Conservation (phyloP, 2,888 invertebrate species). For the Geophilus truncorum region DNA sequence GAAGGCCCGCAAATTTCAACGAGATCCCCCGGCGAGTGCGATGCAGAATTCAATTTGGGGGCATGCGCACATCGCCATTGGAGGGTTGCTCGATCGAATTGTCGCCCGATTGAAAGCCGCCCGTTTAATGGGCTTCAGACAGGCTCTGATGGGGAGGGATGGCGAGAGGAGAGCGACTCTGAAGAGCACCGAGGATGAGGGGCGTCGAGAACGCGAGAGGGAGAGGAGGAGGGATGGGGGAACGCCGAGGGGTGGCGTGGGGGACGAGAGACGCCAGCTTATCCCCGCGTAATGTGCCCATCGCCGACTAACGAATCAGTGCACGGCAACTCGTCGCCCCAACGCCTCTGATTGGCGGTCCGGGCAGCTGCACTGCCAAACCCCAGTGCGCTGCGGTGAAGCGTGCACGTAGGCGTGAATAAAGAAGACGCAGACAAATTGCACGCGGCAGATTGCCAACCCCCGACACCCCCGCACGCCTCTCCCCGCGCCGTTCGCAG, state of each 20-base stretch:
- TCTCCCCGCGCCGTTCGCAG: background rate
- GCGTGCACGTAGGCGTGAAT: conserved; percentile 21
- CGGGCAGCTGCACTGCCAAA: conserved; percentile 18
- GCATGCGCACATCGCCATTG: background rate
- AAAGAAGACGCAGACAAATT: conserved; percentile 11
- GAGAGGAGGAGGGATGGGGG: too few relatives aligned
- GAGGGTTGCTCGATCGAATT: conserved; percentile 22
- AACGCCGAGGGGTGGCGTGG: background rate
- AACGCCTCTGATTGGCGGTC: conserved; percentile 16
- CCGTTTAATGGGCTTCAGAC: conserved; percentile 27
- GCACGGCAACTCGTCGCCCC: conserved; percentile 15
- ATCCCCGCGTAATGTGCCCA: conserved; percentile 21
- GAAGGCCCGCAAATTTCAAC: conserved; percentile 23
- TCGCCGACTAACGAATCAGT: conserved; percentile 21
- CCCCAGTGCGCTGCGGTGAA: conserved; percentile 18
- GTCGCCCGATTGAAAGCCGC: conserved; percentile 27
- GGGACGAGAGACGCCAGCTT: background rate
- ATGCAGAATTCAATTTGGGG: conserved; percentile 23
- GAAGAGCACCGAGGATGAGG: conserved; percentile 2
- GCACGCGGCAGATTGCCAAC: conserved; percentile 13
- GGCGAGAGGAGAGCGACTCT: background rate
- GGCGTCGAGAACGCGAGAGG: background rate
- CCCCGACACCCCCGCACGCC: background rate
- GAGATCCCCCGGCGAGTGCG: conserved; percentile 21
- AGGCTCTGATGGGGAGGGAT: background rate